phyloP scores from a whole-genome alignment of 2,888 invertebrate genomes.

The Epirrhoe tristata region DNA sequence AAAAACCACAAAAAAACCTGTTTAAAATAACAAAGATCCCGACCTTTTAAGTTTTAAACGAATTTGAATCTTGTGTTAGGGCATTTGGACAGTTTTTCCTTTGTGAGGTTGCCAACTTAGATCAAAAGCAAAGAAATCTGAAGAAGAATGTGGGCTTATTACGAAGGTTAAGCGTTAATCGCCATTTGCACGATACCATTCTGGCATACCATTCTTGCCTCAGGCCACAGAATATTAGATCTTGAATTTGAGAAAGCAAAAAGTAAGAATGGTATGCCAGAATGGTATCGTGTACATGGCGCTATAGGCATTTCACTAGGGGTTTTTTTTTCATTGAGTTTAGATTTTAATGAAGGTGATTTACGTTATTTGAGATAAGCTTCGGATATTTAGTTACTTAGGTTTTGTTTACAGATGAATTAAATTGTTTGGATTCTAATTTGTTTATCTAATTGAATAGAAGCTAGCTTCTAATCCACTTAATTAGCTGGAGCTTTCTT shows the following conservation, averaged over 20 bases:
- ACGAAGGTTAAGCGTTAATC: constrained; percentile 24
- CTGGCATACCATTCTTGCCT: too few relatives aligned
- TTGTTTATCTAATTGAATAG: neutral
- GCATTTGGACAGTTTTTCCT: neutral
- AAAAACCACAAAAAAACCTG: constrained; percentile 18
- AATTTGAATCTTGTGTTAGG: neutral
- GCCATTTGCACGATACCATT: too few relatives aligned
- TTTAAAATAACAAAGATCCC: constrained; percentile 19
- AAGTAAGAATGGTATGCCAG: too few relatives aligned
- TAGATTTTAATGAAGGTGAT: constrained; percentile 36
- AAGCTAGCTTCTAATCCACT: neutral
- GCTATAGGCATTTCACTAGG: constrained; percentile 11
- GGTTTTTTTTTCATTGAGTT: constrained; percentile 33
- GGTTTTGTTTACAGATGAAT: constrained; percentile 7
- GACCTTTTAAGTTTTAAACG: neutral
- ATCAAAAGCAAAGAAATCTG: constrained; percentile 26
- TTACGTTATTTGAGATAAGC: constrained; percentile 27
- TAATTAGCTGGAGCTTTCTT: neutral
- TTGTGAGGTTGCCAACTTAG: constrained; percentile 9
- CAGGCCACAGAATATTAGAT: too few relatives aligned
- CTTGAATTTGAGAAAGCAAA: too few relatives aligned
- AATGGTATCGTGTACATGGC: too few relatives aligned
- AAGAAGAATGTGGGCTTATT: constrained; percentile 28
- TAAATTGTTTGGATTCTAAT: neutral
- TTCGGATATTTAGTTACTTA: constrained; percentile 8